Percentiles rank a stretch among this genome's conserved stretches.
Conservation (phyloP, 2,113 vertebrate species). For the Phalacrocorax aristotelis region DNA sequence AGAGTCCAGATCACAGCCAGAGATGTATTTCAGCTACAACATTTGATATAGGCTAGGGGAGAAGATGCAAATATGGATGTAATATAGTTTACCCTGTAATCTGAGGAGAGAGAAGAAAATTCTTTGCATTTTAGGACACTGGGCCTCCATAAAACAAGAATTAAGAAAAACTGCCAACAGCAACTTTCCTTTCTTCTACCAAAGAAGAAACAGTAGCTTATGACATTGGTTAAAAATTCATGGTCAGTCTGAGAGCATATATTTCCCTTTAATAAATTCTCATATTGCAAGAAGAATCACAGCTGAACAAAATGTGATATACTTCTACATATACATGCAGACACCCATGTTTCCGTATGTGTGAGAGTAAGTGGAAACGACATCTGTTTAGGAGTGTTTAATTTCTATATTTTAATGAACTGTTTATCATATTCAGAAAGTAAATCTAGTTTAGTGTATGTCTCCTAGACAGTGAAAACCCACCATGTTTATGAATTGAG, state of each 20-base stretch:
- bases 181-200: slow-evolving; percentile 56
- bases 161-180: slow-evolving; percentile 58
- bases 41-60: slow-evolving; percentile 40
- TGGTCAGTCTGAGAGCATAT: neutral
- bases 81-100: slow-evolving; percentile 55
- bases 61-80: slow-evolving; percentile 61
- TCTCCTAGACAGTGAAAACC: neutral
- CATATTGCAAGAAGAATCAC: neutral
- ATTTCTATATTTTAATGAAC: neutral
- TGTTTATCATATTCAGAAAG: neutral
- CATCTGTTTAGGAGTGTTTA: neutral
- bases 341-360: neutral
- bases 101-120: slow-evolving; percentile 59
- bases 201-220: slow-evolving; percentile 52
- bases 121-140: slow-evolving; percentile 39
- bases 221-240: slow-evolving; percentile 45
- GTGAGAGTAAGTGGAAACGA: neutral
- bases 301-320: neutral
- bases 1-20: slow-evolving; percentile 58
- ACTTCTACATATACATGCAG: neutral
- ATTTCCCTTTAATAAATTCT: slow-evolving; percentile 15
- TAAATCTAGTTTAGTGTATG: neutral
- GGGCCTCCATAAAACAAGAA: slow-evolving; percentile 41
- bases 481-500: neutral
- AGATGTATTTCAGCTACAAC: slow-evolving; percentile 5